phyloP scores from a whole-genome alignment of 92 coral and sea anemone species.

The Bergia puertoricense region DNA sequence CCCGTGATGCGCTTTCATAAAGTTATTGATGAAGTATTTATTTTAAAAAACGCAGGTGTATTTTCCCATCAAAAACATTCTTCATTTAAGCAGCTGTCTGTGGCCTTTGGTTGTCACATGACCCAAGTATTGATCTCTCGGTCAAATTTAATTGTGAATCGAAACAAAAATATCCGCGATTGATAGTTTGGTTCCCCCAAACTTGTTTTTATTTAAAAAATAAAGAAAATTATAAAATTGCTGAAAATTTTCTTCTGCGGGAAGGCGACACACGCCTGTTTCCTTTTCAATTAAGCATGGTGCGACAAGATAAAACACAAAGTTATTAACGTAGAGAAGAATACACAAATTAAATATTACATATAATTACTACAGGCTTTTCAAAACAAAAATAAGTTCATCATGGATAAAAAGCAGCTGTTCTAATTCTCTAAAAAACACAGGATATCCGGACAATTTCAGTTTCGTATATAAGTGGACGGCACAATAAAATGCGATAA shows the following conservation, averaged over 20 bases:
- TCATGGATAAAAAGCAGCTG: constrained; percentile 82
- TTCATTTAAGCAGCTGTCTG: constrained; percentile 79
- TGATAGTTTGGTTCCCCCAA: constrained; percentile 16
- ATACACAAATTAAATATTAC: constrained; percentile 90
- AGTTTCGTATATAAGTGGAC: constrained; percentile 75
- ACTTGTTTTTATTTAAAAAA: neutral
- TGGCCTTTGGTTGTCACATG: constrained; percentile 64
- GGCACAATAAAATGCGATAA: constrained; percentile 65
- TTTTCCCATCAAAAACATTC: constrained; percentile 81
- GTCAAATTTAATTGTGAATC: constrained; percentile 26
- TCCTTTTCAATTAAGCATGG: constrained; percentile 77
- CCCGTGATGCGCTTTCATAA: constrained; percentile 96
- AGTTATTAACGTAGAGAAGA: constrained; percentile 86
- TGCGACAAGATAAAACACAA: constrained; percentile 71
- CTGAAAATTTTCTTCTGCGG: constrained; percentile 19
- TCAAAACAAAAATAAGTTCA: constrained; percentile 86
- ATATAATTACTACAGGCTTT: constrained; percentile 93
- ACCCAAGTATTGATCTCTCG: constrained; percentile 48
- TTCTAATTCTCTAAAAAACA: constrained; percentile 53
- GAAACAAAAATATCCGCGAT: constrained; percentile 26
- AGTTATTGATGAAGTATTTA: constrained; percentile 99
- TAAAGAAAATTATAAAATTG: constrained; percentile 21
- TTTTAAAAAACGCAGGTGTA: constrained; percentile 90
- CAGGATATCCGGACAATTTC: constrained; percentile 86
- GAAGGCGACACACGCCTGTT: constrained; percentile 26